Conservation (phyloP, 2,113 vertebrate genomes). For the Erythrolamprus reginae region DNA sequence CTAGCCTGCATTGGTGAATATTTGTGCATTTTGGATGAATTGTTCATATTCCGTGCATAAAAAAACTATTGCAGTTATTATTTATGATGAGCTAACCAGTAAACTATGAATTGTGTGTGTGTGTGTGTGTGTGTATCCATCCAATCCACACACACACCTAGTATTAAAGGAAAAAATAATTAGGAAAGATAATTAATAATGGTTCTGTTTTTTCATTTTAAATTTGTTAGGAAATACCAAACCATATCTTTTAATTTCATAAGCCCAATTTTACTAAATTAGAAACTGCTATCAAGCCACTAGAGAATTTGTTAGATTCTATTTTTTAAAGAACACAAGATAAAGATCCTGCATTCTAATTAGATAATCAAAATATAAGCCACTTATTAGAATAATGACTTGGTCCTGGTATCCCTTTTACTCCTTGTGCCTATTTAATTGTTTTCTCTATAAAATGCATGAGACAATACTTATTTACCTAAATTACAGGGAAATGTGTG, state of each 20-base stretch:
- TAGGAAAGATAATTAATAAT: not conserved
- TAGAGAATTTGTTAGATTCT: not conserved
- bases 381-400: not conserved
- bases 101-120: no score
- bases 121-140: no score
- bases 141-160: no score
- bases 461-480: slow-evolving; percentile 34
- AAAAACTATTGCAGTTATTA: not conserved
- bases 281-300: not conserved
- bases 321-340: not conserved
- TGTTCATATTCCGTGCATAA: not conserved
- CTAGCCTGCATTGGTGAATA: not conserved
- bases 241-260: not conserved
- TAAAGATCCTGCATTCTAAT: not conserved
- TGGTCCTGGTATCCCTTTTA: not conserved
- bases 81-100: not conserved
- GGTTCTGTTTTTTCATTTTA: not conserved
- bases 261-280: not conserved
- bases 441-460: slow-evolving; percentile 36
- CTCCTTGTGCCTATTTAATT: slow-evolving; percentile 23
- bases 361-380: not conserved
- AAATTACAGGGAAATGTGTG: slow-evolving; percentile 16
- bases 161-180: no score
- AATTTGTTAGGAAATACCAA: not conserved
- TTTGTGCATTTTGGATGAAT: not conserved